These are phyloP conservation scores for Cryptocephalus moraei DNA, from an alignment of 2,888 invertebrate genomes.

Conservation along the genomic window DNA sequence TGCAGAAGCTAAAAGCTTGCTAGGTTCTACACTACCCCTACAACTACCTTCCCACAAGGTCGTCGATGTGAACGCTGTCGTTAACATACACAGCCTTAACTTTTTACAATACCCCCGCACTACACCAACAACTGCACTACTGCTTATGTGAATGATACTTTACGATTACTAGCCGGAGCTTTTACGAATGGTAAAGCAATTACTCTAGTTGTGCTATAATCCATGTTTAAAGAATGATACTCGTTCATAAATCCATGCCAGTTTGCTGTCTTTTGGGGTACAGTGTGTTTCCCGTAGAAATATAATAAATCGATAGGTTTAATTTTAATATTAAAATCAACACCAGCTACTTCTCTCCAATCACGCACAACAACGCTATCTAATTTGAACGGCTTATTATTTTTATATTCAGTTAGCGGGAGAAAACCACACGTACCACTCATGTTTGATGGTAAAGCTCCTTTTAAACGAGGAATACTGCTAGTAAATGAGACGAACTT, in stretches of 20 bases:
- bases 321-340: neutral
- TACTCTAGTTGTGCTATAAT: neutral
- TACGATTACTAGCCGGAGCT: neutral
- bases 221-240: neutral
- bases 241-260: neutral
- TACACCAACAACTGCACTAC: no score
- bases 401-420: neutral
- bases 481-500: neutral
- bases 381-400: neutral
- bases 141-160: no score
- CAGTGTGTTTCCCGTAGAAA: neutral
- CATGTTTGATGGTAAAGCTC: neutral
- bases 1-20: no score
- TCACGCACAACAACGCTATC: neutral
- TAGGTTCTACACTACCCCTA: no score
- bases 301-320: neutral
- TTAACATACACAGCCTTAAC: no score
- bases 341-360: neutral
- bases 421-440: neutral
- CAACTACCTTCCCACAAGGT: no score
- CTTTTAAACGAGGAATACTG: constrained; percentile 1
- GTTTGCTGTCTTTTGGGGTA: neutral
- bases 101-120: no score
- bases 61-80: no score
- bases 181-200: neutral